Evolutionary conservation across 1,140 invertebrate species (phyloP).

Genomic region (Alviniconcha marisindica): DNA sequence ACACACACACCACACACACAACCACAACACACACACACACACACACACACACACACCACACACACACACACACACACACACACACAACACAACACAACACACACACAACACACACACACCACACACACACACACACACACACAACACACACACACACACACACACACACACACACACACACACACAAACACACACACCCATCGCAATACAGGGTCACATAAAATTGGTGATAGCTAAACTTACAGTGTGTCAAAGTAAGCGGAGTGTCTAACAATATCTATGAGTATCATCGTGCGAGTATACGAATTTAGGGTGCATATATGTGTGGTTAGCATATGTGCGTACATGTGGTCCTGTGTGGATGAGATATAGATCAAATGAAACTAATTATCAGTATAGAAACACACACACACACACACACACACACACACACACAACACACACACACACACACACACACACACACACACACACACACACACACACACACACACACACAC

Average conservation of each 20-base stretch:
- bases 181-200: not conserved
- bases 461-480: not conserved
- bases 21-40: not conserved
- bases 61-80: slow-evolving; percentile 21
- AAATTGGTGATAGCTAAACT: too few relatives aligned
- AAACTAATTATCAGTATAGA: too few relatives aligned
- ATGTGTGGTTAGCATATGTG: too few relatives aligned
- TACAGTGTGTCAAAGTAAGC: too few relatives aligned
- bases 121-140: not conserved
- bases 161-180: slow-evolving; percentile 21
- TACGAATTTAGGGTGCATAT: too few relatives aligned
- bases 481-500: slow-evolving; percentile 13
- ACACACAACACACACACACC: too few relatives aligned
- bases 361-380: too few relatives aligned
- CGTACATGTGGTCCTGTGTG: too few relatives aligned
- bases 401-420: not conserved
- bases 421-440: not conserved
- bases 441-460: not conserved
- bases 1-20: not conserved
- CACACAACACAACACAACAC: too few relatives aligned
- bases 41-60: not conserved
- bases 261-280: too few relatives aligned
- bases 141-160: not conserved
- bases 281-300: too few relatives aligned
- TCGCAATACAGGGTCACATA: too few relatives aligned